These are phyloP conservation scores for Tricholauxania praeusta DNA, from an alignment of 2,888 invertebrate species.

Conservation along the genomic window DNA sequence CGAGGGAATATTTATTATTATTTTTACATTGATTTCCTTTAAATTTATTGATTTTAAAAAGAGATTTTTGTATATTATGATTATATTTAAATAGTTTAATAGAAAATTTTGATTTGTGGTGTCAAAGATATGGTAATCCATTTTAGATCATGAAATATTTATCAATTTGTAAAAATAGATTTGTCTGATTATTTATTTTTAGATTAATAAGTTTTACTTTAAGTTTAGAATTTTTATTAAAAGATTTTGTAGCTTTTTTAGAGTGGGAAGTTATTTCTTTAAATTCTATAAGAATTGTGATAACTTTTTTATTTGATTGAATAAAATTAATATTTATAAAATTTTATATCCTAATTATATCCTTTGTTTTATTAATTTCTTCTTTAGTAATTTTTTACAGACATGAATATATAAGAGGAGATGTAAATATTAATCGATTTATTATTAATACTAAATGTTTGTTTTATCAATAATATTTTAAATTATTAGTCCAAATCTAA, in stretches of 20 bases:
- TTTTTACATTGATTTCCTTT: conserved; percentile 75
- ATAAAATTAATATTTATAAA: conserved; percentile 76
- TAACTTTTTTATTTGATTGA: conserved; percentile 75
- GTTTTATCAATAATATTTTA: conserved; percentile 76
- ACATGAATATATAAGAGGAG: conserved; percentile 73
- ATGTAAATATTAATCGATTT: conserved; percentile 74
- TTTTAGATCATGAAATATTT: conserved; percentile 70
- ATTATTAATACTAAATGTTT: conserved; percentile 76
- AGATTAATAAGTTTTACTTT: conserved; percentile 65
- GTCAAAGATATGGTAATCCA: conserved; percentile 71
- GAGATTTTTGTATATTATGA: conserved; percentile 70
- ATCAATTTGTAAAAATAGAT: conserved; percentile 71
- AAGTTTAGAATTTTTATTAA: conserved; percentile 69
- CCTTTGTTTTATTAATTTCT: conserved; percentile 76
- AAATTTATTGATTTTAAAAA: conserved; percentile 73
- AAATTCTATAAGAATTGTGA: conserved; percentile 69
- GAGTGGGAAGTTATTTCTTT: conserved; percentile 72
- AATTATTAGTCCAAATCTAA: conserved; percentile 77
- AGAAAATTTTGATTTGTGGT: conserved; percentile 78
- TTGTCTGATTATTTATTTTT: conserved; percentile 69
- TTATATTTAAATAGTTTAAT: conserved; percentile 76
- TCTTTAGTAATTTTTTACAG: conserved; percentile 76
- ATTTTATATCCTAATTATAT: too few relatives aligned
- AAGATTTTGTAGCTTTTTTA: conserved; percentile 69
- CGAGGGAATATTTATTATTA: conserved; percentile 74